Evolutionary conservation across 35 echinoderm and acorn worm genomes (phyloP), one percentile per base, ranked within the genome.

Genomic region (Apostichopus parvimensis): DNA sequence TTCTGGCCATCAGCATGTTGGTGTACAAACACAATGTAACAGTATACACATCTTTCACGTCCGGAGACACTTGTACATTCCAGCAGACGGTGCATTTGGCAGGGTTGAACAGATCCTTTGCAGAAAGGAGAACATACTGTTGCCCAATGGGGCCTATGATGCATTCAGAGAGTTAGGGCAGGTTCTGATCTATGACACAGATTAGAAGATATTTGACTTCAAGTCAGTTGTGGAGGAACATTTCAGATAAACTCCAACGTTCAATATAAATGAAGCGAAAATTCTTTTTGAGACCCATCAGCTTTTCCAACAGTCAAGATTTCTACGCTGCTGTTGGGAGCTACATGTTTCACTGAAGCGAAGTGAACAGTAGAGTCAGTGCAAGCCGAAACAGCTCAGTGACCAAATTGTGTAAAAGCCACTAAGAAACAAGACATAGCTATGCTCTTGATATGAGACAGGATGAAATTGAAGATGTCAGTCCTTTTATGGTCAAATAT

Each of bases 201-300:
- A 94, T 64, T 94, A 77, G 78, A 57, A 79, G 76, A 78, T 77
- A 12, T 83, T 54, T 82, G 92, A 90, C 72, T 87, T 87, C 58
- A 93, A 93, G 3, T 7, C 58, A 61, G 58, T 61, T 61, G 58
- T 61, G 8, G 8, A 61, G 7, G 58, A 61, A 61, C 58, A 61
- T 61, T 61, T 61, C 58, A 61, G 58, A 61, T 61, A 8, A 61
- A 61, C 52, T 23, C 83, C 70, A 17, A 64, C 83, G 7, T 88
- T 88, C 83, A 88, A 93, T 17, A 88, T 93, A 28, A 93, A 84
- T 15, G 85, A 93, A n/a, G 73, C 65, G 23, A 93, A 93, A 64
- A 56, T 64, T 13, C 77, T 93, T 12, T 9, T 58, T 23, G 53
- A 79, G 0, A 6, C 58, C 82, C 28, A 58, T 17, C 92, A n/a